Evolutionary conservation across 2,113 vertebrate species (phyloP), one percentile per base, ranked within the genome.

Genomic region (Callithrix jacchus): DNA sequence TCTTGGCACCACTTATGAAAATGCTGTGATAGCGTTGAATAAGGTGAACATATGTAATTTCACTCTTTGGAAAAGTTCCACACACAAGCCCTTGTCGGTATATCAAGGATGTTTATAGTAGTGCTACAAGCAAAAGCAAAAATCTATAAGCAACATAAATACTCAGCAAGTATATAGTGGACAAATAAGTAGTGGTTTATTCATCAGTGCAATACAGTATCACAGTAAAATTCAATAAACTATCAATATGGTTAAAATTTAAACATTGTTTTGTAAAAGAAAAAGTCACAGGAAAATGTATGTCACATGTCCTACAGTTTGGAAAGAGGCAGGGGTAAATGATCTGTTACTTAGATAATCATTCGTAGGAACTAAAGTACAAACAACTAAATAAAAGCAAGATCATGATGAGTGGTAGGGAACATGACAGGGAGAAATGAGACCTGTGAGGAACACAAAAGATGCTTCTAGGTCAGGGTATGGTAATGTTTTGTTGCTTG

Each of bases 381-480:
- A 88, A 88, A 54, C 30, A 82, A 68, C 37, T 64, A 92, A 85
- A 40, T 86, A 9, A 80, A 91, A 93, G 71, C 32, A 86, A 92
- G 12, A 23, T 54, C 40, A 40, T 68, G 27, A 47, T 89, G 1
- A 86, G 12, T 86, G 23, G 18, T 64, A 70, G 74, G 52, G 52
- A 94, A 25, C 20, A 7, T 37, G 61, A 64, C 61, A 14, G 30
- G 61, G 61, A 64, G 61, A 27, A 64, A 14, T 64, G 61, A 64
- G 45, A 77, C 66, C 37, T 47, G 77, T 64, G 79, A 76, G 37
- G 27, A 86, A 4, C 52, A 52, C 14, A 8, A 56, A n/a, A 84
- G 8, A 9, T 92, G 40, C 30, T 83, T 95, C 58, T 68, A 61
- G 66, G n/a, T 83, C 35, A 77, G 8, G 6, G 0, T 58, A 17